phyloP scores from a whole-genome alignment of 2,797 vertebrate species.

The Aselliscus stoliczkanus region DNA sequence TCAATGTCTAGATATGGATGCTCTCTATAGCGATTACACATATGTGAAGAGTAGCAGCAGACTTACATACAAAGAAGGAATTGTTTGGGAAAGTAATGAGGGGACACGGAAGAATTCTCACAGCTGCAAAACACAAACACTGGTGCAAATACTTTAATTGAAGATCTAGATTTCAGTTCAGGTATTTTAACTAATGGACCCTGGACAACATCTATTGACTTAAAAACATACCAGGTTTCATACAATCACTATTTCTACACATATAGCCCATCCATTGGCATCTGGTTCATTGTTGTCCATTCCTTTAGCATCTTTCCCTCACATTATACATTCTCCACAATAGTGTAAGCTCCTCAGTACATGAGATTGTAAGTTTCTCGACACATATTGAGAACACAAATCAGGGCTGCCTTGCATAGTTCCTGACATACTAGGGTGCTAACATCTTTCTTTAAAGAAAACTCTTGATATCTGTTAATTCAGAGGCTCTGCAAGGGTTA shows the following conservation, averaged over 20 bases:
- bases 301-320: background rate
- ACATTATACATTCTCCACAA: background rate
- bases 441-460: background rate
- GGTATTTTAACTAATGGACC: background rate
- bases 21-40: background rate
- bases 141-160: background rate
- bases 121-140: background rate
- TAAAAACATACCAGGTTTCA: background rate
- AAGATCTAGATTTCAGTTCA: background rate
- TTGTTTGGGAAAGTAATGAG: background rate
- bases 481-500: background rate
- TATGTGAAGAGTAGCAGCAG: background rate
- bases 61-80: background rate
- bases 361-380: background rate
- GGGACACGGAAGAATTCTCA: background rate
- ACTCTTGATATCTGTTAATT: background rate
- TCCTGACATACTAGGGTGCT: background rate
- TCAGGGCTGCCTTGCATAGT: background rate
- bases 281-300: background rate
- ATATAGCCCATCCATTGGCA: background rate
- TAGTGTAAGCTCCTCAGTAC: background rate
- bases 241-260: background rate
- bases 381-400: background rate
- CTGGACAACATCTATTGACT: background rate
- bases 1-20: background rate